Conservation (phyloP, 2,113 vertebrate species). For the Petrocephalus zakoni region DNA sequence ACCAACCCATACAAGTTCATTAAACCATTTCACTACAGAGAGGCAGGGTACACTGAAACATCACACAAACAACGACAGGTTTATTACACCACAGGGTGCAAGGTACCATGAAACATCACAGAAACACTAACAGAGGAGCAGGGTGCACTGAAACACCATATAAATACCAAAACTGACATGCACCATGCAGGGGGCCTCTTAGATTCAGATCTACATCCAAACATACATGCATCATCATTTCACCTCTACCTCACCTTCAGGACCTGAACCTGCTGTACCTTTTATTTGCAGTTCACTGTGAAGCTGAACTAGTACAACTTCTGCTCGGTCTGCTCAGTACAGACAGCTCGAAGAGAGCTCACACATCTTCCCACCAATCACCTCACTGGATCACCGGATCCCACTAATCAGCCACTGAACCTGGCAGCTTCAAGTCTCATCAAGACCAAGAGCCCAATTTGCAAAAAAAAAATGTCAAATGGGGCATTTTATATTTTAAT, state of each 20-base stretch:
- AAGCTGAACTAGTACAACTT: not conserved
- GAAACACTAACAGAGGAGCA: constrained; percentile 28
- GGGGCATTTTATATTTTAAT: not conserved
- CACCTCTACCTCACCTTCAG: not conserved
- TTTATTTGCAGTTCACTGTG: not conserved
- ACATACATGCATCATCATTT: not conserved
- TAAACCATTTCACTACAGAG: not conserved
- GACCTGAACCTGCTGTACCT: not conserved
- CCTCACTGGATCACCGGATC: not conserved
- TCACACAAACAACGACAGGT: not conserved
- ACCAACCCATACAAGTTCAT: not conserved
- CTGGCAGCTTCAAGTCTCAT: not conserved
- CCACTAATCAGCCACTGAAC: not conserved
- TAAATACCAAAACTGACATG: constrained; percentile 29
- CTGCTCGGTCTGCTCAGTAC: not conserved
- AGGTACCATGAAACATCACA: constrained; percentile 62
- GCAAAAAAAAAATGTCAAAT: not conserved
- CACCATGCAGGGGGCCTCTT: not conserved
- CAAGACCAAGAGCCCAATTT: not conserved
- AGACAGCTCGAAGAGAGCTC: not conserved
- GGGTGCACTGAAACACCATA: constrained; percentile 61
- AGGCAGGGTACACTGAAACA: not conserved
- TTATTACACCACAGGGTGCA: not conserved
- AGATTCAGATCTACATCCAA: not conserved
- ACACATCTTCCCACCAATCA: not conserved